Conservation (phyloP, 2,797 vertebrate species). For the Enteromius treurensis region DNA sequence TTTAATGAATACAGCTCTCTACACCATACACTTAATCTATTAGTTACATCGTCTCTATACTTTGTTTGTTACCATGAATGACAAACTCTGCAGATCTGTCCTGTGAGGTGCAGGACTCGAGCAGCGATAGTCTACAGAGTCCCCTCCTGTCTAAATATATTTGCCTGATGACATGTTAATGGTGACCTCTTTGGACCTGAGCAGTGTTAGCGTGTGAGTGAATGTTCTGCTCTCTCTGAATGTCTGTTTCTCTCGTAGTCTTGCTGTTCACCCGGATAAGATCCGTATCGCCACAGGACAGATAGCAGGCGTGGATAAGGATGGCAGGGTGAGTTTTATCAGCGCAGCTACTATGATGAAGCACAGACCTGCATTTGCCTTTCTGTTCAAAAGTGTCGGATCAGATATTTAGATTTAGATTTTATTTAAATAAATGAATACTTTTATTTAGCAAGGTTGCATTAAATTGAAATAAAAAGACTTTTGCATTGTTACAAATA, state of each 20-base stretch:
- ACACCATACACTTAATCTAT: no score
- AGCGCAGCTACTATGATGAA: neutral
- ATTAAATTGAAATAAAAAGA: neutral
- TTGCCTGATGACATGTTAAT: neutral
- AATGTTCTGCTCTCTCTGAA: slow-evolving; percentile 4
- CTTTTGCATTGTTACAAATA: neutral
- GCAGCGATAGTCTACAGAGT: no score
- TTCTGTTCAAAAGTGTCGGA: neutral
- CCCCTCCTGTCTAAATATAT: neutral
- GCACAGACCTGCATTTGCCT: neutral
- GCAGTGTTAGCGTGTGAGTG: neutral
- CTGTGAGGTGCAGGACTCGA: no score
- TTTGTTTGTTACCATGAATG: no score
- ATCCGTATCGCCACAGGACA: slow-evolving; percentile 98
- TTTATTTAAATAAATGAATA: neutral
- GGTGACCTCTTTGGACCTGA: neutral
- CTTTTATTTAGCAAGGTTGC: neutral
- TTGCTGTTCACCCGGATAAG: slow-evolving; percentile 97
- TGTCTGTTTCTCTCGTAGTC: slow-evolving; percentile 75
- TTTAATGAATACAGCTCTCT: no score
- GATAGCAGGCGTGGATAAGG: slow-evolving; percentile 98
- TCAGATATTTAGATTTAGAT: neutral
- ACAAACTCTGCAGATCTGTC: no score
- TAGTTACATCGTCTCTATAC: no score
- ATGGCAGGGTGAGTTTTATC: slow-evolving; percentile 88